Evolutionary conservation across 2,113 vertebrate species (phyloP).

Genomic region (Anhinga rufa): DNA sequence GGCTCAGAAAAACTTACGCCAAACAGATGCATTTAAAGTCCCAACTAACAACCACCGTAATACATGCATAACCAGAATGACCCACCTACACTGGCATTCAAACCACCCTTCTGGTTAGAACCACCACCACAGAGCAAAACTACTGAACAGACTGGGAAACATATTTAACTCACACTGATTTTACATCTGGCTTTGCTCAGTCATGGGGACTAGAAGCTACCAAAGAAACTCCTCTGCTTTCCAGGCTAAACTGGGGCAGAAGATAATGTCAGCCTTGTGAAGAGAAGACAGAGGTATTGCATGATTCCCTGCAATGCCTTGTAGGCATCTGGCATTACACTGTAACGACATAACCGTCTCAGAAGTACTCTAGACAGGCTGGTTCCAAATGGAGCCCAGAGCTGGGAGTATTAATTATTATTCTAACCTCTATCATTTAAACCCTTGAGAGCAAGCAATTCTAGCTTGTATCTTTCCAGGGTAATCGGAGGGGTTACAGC

Average conservation of each 20-base stretch:
- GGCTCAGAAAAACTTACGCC: background rate
- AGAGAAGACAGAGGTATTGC: background rate
- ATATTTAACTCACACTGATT: background rate
- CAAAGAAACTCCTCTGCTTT: background rate
- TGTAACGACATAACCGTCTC: background rate
- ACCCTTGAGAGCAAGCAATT: background rate
- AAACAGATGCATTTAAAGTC: background rate
- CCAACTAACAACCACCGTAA: background rate
- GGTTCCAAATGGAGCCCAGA: background rate
- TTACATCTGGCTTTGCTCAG: background rate
- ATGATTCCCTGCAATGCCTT: background rate
- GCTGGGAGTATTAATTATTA: background rate
- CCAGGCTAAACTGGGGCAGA: background rate
- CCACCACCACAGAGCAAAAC: background rate
- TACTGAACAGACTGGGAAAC: background rate
- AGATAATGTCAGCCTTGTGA: background rate
- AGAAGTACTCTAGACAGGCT: background rate
- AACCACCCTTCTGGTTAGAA: background rate
- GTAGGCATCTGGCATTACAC: background rate
- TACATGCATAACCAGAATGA: background rate
- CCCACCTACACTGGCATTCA: background rate
- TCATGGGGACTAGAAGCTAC: background rate
- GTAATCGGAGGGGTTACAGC: background rate
- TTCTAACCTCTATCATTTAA: background rate
- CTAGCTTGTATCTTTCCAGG: background rate